Evolutionary conservation across 1,140 invertebrate species (phyloP), one percentile per base, ranked within the genome.

Genomic region (Zaprionus inermis): DNA sequence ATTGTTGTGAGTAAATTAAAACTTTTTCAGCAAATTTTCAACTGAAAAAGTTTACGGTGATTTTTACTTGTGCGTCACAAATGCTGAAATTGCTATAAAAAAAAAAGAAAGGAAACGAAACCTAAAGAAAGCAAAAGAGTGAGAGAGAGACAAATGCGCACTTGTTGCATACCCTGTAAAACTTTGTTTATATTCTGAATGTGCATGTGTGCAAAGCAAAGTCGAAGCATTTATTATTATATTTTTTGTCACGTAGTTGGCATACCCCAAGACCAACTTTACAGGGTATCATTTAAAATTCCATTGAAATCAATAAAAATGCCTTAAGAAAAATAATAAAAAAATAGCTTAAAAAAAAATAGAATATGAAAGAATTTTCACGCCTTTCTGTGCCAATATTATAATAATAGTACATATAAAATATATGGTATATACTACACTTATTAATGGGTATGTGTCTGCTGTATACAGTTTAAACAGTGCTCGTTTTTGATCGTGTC

Each of bases 11-110:
- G 6, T 44, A 41, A 61, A 12, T 51, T 44, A 41, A 34, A 58
- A 67, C 20, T 54, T 54, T 44, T 46, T 77, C 68, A 46, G 20
- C 54, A 64, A 54, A 22, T 52, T 57, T 44, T 55, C 16, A n/a
- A 65, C 16, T 16, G 6, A 30, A 54, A 65, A 65, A 18, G 22
- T 65, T 41, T 20, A 32, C 44, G 9, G 63, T 65, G 55, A 55
- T 28, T 65, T 10, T 18, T 28, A 44, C n/a, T 32, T 38, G 20
- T 66, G 63, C 52, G 63, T 66, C 63, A 65, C 34, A 54, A 65
- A 20, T 55, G 61, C 34, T 55, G 51, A 44, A 56, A 66, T 3
- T 32, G 14, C 38, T 1, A 22, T 5, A 56, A 44, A 64, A 11
- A 51, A 41, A 7, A 41, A 41, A 16, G 2, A 7, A 16, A 41